A percentile compares a stretch with the other conserved stretches of the same genome.
These are phyloP conservation scores for Machaerirhynchus nigripectus DNA, from an alignment of 2,113 vertebrate genomes.

Conservation along the genomic window DNA sequence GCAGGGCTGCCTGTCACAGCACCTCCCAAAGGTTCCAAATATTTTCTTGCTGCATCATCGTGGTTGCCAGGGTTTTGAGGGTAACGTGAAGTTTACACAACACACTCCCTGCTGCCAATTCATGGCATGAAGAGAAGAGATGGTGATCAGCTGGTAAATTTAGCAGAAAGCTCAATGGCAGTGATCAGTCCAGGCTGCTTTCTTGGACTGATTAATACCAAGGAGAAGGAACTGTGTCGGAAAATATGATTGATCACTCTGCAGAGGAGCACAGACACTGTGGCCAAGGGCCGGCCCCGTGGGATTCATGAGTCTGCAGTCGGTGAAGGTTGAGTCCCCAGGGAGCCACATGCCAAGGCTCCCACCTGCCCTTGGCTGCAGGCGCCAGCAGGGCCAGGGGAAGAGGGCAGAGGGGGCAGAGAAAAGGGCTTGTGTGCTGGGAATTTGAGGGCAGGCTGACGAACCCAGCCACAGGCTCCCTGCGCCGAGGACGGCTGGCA, in stretches of 20 bases:
- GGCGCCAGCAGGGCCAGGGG: background rate
- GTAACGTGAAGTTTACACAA: background rate
- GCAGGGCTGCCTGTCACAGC: background rate
- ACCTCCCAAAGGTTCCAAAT: background rate
- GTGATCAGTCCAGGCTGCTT: background rate
- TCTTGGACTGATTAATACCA: background rate
- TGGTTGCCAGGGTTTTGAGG: background rate
- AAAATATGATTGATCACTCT: slow-evolving; percentile 19
- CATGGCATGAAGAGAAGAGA: background rate
- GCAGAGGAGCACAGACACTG: background rate
- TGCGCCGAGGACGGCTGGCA: rapidly evolving
- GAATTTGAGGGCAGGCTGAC: background rate
- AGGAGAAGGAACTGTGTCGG: background rate
- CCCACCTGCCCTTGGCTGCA: background rate
- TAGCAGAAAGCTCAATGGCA: background rate
- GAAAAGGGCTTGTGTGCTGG: background rate
- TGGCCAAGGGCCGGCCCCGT: background rate
- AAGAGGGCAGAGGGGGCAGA: background rate
- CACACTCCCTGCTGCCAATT: background rate
- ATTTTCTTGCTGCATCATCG: background rate
- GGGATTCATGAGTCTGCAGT: background rate
- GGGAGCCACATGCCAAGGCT: background rate
- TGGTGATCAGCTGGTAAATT: background rate
- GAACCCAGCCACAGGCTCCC: background rate
- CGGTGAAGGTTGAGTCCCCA: background rate